Conservation (phyloP, 2,888 invertebrate genomes). For the Coleophora deauratella region DNA sequence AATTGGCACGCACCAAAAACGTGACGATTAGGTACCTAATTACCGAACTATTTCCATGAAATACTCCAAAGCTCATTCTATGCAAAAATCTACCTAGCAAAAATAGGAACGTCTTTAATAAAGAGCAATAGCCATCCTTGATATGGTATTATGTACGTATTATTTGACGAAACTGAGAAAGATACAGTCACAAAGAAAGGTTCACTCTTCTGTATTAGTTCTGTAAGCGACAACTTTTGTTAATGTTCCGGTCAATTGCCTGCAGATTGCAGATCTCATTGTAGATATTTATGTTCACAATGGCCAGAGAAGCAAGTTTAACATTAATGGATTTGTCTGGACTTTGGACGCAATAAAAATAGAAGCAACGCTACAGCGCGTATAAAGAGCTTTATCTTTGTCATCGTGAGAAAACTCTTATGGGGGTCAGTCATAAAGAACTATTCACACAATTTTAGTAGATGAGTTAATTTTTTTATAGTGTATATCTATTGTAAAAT, state of each 20-base stretch:
- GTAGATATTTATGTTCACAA: not conserved
- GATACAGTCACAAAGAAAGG: too few relatives aligned
- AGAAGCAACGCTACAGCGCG: slow-evolving; percentile 1
- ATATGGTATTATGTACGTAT: too few relatives aligned
- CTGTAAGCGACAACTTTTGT: slow-evolving; percentile 4
- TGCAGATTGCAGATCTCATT: slow-evolving; percentile 6
- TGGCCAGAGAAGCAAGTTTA: not conserved
- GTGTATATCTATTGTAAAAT: too few relatives aligned
- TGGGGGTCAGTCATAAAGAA: too few relatives aligned
- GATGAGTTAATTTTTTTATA: too few relatives aligned
- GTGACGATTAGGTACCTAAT: not conserved
- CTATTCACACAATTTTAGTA: too few relatives aligned
- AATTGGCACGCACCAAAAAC: not conserved
- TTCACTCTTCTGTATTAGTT: too few relatives aligned
- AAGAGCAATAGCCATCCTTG: not conserved
- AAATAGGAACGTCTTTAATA: not conserved
- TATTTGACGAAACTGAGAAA: too few relatives aligned
- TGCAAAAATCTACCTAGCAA: too few relatives aligned
- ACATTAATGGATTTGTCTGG: not conserved
- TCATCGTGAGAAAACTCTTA: not conserved
- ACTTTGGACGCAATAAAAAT: slow-evolving; percentile 10
- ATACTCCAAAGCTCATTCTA: too few relatives aligned
- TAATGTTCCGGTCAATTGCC: slow-evolving; percentile 14
- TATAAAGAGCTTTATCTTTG: not conserved
- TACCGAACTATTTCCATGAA: too few relatives aligned